Base-by-base conservation (phyloP, 35 echinoderm and acorn worm genomes). In the Ophioderma brevispina region DNA sequence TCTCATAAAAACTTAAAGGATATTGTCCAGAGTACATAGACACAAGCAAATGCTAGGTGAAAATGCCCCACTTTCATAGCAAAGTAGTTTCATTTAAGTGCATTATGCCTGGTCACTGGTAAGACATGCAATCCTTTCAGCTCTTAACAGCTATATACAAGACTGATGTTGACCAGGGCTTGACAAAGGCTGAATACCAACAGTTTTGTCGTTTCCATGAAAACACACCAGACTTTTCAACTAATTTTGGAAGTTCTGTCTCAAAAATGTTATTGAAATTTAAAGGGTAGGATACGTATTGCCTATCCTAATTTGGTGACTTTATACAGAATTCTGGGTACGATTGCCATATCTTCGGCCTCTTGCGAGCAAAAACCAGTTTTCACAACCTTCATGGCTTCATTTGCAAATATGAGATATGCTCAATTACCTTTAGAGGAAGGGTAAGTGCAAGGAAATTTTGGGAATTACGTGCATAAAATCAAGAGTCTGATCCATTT, bases 321-420 rank as follows among this genome's bases (percentile, higher is more conserved):
- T 78, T 76, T 87, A 39, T 87, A 87, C 14, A 78, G 63, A 87
- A 87, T 78, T 77, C 33, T 78, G 36, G 63, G 85, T 36, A 87
- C 85, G 17, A 87, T 87, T 40, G 85, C 85, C 10, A 35, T 87
- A 52, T 77, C 85, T 31, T 87, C 38, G 78, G 85, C 13, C 84
- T 50, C 50, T 63, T 86, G 56, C 70, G 75, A 34, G 1, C 78
- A 0, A 78, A n/a, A n/a, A n/a, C n/a, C n/a, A n/a, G n/a, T n/a
- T n/a, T n/a, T n/a, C n/a, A n/a, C n/a, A n/a, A n/a, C n/a, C n/a
- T n/a, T n/a, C n/a, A n/a, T n/a, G n/a, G n/a, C n/a, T n/a, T n/a
- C n/a, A n/a, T n/a, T n/a, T n/a, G n/a, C n/a, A n/a, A n/a, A n/a
- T n/a, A n/a, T n/a, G n/a, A n/a, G n/a, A n/a, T n/a, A n/a, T n/a